phyloP scores from a whole-genome alignment of 2,888 invertebrate species.

The Drosophila nigritarsus region DNA sequence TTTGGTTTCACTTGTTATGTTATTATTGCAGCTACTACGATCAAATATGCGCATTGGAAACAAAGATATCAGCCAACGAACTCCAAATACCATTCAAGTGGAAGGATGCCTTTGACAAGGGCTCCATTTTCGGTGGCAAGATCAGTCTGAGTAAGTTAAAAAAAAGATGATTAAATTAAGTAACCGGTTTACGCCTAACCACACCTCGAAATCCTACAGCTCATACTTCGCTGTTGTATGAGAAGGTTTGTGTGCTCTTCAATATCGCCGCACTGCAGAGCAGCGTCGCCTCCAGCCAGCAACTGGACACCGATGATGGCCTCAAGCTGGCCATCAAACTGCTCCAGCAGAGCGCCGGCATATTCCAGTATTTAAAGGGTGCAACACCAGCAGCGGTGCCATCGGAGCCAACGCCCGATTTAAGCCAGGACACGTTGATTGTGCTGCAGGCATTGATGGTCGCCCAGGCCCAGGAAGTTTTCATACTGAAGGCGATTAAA shows the following conservation, averaged over 20 bases:
- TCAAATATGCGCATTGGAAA: slow-evolving; percentile 95
- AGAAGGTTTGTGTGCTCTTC: slow-evolving; percentile 97
- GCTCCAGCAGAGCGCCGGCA: slow-evolving; percentile 96
- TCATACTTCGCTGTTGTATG: slow-evolving; percentile 94
- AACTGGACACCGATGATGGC: slow-evolving; percentile 95
- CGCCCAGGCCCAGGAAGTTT: slow-evolving; percentile 99
- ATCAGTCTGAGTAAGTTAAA: slow-evolving; percentile 93
- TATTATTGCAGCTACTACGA: slow-evolving; percentile 94
- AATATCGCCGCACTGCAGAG: slow-evolving; percentile 98
- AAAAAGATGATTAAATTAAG: slow-evolving; percentile 1
- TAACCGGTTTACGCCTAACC: slow-evolving; percentile 29
- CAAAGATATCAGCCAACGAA: slow-evolving; percentile 97
- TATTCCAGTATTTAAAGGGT: slow-evolving; percentile 93
- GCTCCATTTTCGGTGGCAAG: slow-evolving; percentile 95
- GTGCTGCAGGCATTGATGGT: slow-evolving; percentile 96
- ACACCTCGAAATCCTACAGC: slow-evolving; percentile 86
- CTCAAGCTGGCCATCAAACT: slow-evolving; percentile 96
- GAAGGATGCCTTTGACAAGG: slow-evolving; percentile 99
- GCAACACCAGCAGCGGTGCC: slow-evolving; percentile 93
- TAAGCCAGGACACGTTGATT: slow-evolving; percentile 95
- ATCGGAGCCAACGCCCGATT: slow-evolving; percentile 98
- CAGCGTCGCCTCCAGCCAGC: slow-evolving; percentile 93
- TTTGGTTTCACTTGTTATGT: slow-evolving; percentile 33
- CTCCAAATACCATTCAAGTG: slow-evolving; percentile 99
- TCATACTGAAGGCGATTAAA: slow-evolving; percentile 96